These are phyloP conservation scores for Phoxinus dragarum DNA, from an alignment of 2,797 vertebrate species.

Conservation along the genomic window DNA sequence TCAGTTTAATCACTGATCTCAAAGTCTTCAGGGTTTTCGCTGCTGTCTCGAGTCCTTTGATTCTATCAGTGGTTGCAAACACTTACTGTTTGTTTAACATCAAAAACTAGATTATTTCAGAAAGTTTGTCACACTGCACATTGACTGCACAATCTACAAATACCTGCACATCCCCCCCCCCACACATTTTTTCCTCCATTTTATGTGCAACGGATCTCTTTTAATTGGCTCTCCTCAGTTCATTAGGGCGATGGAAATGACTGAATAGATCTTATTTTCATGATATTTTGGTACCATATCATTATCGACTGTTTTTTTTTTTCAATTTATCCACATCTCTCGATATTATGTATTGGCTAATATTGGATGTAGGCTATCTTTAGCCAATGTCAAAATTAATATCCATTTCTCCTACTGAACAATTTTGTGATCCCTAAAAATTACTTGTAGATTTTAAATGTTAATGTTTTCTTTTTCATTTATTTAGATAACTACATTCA, in stretches of 20 bases:
- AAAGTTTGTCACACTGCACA: neutral
- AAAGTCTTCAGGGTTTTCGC: constrained; percentile 7
- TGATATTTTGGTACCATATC: neutral
- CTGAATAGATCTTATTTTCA: neutral
- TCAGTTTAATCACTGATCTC: constrained; percentile 31
- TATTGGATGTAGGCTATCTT: neutral
- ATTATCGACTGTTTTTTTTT: neutral
- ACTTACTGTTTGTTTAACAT: constrained; percentile 4
- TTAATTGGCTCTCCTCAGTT: neutral
- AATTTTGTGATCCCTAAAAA: neutral
- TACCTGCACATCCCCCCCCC: neutral
- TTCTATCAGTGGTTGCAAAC: neutral
- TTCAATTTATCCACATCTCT: neutral
- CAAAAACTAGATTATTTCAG: constrained; percentile 8
- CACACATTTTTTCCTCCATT: neutral
- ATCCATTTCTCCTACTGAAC: neutral
- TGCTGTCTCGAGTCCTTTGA: neutral
- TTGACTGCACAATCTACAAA: neutral
- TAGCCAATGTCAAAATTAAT: neutral
- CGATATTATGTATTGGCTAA: neutral
- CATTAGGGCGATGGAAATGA: neutral
- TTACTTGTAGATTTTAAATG: neutral
- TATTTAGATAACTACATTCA: neutral
- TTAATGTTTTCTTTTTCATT: neutral
- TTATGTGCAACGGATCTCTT: neutral